These are phyloP conservation scores for Cryptocheilus praepositus DNA, from an alignment of 2,888 invertebrate species.

Conservation along the genomic window DNA sequence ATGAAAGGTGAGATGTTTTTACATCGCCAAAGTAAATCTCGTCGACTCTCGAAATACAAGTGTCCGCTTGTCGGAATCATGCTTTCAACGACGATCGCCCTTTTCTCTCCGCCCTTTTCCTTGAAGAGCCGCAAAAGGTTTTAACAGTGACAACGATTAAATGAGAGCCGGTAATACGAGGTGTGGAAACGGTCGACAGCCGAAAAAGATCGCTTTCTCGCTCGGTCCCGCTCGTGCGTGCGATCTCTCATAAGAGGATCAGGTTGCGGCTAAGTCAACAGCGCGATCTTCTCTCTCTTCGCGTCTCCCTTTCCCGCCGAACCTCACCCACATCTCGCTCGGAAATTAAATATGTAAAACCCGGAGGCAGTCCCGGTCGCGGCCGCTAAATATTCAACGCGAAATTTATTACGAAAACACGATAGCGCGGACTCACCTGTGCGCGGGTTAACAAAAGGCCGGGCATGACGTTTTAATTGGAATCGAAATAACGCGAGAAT, in stretches of 20 bases:
- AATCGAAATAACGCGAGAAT: constrained; percentile 27
- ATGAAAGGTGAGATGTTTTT: too few relatives aligned
- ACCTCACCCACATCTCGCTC: neutral
- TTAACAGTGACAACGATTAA: too few relatives aligned
- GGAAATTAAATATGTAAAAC: constrained; percentile 54
- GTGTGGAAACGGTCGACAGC: too few relatives aligned
- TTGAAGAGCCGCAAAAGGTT: too few relatives aligned
- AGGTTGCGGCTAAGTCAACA: constrained; percentile 47
- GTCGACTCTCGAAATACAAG: too few relatives aligned
- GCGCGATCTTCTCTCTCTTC: constrained; percentile 8
- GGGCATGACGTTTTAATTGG: constrained; percentile 36
- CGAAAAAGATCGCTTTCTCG: too few relatives aligned
- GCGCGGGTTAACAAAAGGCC: constrained; percentile 33
- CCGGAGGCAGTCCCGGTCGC: constrained; percentile 8
- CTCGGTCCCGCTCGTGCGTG: too few relatives aligned
- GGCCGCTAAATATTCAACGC: constrained; percentile 45
- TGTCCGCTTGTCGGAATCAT: too few relatives aligned
- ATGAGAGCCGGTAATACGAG: too few relatives aligned
- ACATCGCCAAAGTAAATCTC: too few relatives aligned
- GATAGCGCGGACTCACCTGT: constrained; percentile 29
- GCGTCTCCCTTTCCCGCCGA: neutral
- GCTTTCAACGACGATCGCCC: too few relatives aligned
- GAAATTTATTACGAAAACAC: constrained; percentile 52
- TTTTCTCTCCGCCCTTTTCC: too few relatives aligned
- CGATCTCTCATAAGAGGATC: constrained; percentile 33